These are phyloP conservation scores for Cheilosia grossa DNA, from an alignment of 2,888 invertebrate species.

Conservation along the genomic window DNA sequence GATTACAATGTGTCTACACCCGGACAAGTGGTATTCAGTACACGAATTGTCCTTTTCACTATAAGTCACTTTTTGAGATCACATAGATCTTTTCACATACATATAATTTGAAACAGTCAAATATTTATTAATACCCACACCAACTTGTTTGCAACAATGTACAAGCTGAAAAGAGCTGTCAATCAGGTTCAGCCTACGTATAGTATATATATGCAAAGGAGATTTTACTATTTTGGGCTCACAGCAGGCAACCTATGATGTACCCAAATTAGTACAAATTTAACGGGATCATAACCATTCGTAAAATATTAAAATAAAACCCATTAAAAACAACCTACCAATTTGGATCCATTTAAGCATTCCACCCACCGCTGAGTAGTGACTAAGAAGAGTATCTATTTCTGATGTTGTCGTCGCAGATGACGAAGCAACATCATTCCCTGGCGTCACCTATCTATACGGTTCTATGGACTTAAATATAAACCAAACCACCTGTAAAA, in stretches of 20 bases:
- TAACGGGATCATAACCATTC: background rate
- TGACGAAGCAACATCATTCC: conserved; percentile 41
- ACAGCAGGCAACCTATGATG: background rate
- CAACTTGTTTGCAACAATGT: too few species aligned
- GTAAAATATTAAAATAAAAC: background rate
- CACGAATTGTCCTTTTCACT: too few species aligned
- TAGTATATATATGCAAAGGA: too few species aligned
- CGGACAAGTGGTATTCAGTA: too few species aligned
- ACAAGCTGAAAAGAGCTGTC: too few species aligned
- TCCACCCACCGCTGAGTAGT: background rate
- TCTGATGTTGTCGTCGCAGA: conserved; percentile 22
- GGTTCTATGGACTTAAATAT: conserved; percentile 34
- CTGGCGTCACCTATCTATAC: conserved; percentile 18
- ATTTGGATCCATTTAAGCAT: background rate
- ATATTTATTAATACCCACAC: too few species aligned
- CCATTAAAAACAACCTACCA: background rate
- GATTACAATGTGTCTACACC: background rate
- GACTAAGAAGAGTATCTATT: conserved; percentile 25
- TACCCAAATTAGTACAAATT: background rate
- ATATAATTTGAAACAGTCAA: too few species aligned
- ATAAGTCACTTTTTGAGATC: too few species aligned
- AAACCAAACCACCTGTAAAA: conserved; percentile 66
- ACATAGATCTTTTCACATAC: too few species aligned
- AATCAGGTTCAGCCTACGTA: too few species aligned
- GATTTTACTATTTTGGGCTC: too few species aligned